Evolutionary conservation across 2,888 invertebrate genomes (phyloP), one percentile per base, ranked within the genome.

Genomic region (Heteromurus nitidus): DNA sequence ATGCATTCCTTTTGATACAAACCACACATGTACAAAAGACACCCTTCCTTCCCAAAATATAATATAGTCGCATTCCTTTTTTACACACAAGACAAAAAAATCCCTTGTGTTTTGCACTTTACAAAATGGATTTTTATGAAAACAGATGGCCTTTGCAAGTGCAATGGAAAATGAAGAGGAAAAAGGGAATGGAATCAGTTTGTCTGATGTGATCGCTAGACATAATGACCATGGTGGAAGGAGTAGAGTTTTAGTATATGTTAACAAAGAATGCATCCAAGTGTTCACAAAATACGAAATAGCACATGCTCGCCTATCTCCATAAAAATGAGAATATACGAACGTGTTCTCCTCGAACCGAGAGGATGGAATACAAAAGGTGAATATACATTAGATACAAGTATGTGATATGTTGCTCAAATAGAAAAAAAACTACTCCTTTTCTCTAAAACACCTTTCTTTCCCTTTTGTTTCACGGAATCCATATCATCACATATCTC

Each of bases 191-290:
- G 80, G 80, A 80, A 80, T 73, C 80, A 80, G 73, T 73, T 74
- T 80, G 80, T 80, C 80, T 80, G 80, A 73, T 73, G 80, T 68
- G 55, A 31, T 73, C 31, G 67, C 80, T 67, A 80, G 80, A 80
- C 80, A 80, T 65, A 68, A 60, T 73, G 80, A 72, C 80, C 69
- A n/a, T n/a, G n/a, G n/a, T n/a, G 62, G 42, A 58, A 26, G 67
- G 30, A 55, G n/a, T 28, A 18, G n/a, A n/a, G n/a, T n/a, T n/a
- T n/a, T n/a, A n/a, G n/a, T n/a, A n/a, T n/a, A n/a, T n/a, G n/a
- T n/a, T n/a, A 20, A 28, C 55, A 70, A 72, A 36, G 36, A 24
- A 55, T 36, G 24, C 60, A 55, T 55, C 20, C 69, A 36, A 55
- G 44, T 60, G 60, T 62, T 62, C 24, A 20, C 62, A 36, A 60